phyloP scores from a whole-genome alignment of 2,113 vertebrate genomes.

The Corvus hawaiiensis region DNA sequence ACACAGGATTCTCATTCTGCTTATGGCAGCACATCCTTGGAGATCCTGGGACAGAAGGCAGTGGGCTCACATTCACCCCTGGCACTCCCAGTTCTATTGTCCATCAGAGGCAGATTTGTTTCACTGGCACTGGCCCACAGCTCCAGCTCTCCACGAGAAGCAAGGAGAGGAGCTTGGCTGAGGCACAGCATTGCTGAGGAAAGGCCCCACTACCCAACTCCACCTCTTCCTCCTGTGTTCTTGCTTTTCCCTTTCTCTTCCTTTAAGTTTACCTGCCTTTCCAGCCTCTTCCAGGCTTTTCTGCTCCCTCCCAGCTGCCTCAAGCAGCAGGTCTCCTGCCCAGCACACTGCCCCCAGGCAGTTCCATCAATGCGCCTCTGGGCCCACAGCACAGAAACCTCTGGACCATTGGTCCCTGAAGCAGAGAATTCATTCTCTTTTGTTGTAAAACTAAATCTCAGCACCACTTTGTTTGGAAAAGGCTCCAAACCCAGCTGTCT shows the following conservation, averaged over 20 bases:
- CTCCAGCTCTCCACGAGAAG: fast-evolving
- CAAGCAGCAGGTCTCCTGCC: not conserved
- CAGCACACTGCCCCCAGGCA: not conserved
- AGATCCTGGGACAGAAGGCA: not conserved
- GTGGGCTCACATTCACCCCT: not conserved
- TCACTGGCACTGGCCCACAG: not conserved
- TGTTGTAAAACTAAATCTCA: not conserved
- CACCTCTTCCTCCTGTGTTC: not conserved
- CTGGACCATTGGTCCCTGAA: not conserved
- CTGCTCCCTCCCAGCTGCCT: not conserved
- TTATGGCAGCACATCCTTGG: not conserved
- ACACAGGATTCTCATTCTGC: not conserved
- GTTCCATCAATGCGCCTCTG: not conserved
- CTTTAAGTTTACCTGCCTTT: not conserved
- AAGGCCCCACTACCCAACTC: not conserved
- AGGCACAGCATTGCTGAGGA: not conserved
- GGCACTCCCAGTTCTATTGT: not conserved
- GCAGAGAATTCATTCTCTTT: not conserved
- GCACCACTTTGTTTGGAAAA: not conserved
- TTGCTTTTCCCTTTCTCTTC: not conserved
- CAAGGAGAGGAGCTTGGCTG: not conserved
- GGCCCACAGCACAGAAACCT: not conserved
- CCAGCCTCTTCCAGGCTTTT: not conserved
- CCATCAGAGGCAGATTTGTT: not conserved
- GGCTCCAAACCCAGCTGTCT: not conserved